These are phyloP conservation scores for Mesorhabditis spiculigera DNA, from an alignment of 2,888 invertebrate species.

Conservation along the genomic window DNA sequence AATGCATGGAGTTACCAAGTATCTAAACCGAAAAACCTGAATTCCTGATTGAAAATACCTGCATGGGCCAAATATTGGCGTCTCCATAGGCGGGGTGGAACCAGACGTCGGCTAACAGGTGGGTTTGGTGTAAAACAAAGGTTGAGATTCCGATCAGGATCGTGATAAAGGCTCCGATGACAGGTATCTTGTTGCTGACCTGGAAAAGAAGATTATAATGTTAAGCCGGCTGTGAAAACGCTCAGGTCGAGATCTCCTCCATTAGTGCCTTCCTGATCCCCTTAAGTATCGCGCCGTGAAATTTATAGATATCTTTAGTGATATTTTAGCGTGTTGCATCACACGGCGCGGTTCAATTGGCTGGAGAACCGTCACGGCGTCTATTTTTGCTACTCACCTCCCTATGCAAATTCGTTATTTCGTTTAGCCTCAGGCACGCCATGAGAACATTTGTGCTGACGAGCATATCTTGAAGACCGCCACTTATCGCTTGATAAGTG, in stretches of 20 bases:
- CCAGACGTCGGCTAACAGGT: background rate
- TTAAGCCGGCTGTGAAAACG: too few relatives aligned
- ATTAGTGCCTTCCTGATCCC: too few relatives aligned
- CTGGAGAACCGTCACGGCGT: too few relatives aligned
- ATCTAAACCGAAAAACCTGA: too few relatives aligned
- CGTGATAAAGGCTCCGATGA: background rate
- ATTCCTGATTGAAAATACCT: background rate
- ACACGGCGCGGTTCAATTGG: too few relatives aligned
- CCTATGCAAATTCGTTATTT: background rate
- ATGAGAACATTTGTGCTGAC: background rate
- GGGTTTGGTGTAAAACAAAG: background rate
- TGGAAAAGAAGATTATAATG: too few relatives aligned
- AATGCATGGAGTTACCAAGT: too few relatives aligned
- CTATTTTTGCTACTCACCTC: too few relatives aligned
- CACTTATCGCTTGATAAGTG: background rate
- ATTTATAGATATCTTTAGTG: too few relatives aligned
- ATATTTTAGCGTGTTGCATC: too few relatives aligned
- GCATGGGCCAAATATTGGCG: background rate
- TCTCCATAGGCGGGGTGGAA: background rate
- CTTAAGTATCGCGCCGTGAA: too few relatives aligned
- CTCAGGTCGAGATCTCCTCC: too few relatives aligned
- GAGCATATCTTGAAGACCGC: background rate
- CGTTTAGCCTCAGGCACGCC: background rate
- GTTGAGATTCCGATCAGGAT: background rate
- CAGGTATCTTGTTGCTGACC: background rate